Conservation (phyloP, 2,888 invertebrate genomes). For the Automeris io region DNA sequence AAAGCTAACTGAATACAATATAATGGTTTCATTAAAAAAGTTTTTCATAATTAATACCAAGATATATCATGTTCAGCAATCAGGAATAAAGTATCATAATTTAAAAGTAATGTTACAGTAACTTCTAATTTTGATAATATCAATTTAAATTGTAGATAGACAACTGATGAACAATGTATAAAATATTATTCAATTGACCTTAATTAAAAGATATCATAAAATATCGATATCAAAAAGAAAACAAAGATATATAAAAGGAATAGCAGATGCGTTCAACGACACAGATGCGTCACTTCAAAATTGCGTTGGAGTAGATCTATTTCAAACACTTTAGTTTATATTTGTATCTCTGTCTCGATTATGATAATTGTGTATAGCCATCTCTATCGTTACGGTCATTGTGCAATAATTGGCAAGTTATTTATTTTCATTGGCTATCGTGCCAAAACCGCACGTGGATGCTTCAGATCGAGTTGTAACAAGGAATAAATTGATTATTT, state of each 20-base stretch:
- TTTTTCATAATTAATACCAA: no score
- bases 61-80: no score
- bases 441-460: conserved; percentile 68
- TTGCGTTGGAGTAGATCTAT: conserved; percentile 70
- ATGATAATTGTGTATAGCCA: conserved; percentile 19
- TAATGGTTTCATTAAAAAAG: no score
- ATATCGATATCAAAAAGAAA: conserved; percentile 32
- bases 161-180: no score
- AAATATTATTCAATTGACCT: conserved; percentile 1
- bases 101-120: no score
- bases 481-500: not conserved
- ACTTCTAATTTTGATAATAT: no score
- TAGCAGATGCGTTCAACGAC: conserved; percentile 67
- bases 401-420: conserved; percentile 68
- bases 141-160: no score
- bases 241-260: conserved; percentile 35
- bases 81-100: no score
- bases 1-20: no score
- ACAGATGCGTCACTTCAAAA: conserved; percentile 40
- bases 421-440: conserved; percentile 39
- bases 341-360: conserved; percentile 32
- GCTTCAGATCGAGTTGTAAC: conserved; percentile 25
- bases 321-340: conserved; percentile 51
- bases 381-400: conserved; percentile 37
- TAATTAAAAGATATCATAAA: not conserved